Evolutionary conservation across 2,113 vertebrate species (phyloP).

Genomic region (Tyrannus savana): DNA sequence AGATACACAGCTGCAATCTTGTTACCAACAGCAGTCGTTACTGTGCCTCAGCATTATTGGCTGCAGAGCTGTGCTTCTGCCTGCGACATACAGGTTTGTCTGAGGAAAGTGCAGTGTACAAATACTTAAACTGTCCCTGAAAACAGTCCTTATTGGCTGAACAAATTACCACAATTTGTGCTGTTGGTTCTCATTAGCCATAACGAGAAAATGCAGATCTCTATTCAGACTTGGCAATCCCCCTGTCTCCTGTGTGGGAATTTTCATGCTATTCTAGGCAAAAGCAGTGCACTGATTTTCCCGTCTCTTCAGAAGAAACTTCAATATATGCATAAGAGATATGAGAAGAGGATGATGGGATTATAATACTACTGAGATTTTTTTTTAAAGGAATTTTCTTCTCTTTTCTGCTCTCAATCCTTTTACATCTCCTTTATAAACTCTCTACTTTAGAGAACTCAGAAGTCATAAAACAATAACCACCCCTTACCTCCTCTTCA

Average conservation of each 20-base stretch:
- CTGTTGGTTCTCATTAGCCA: neutral
- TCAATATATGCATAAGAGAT: neutral
- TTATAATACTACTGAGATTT: neutral
- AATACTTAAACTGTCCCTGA: neutral
- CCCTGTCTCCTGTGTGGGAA: neutral
- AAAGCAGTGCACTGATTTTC: neutral
- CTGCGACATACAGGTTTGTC: rapidly evolving
- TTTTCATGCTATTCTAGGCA: neutral
- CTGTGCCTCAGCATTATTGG: rapidly evolving
- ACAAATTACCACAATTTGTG: neutral
- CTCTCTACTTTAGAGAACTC: neutral
- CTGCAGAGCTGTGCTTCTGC: neutral
- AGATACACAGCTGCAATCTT: neutral
- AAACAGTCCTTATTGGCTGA: neutral
- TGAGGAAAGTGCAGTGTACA: neutral
- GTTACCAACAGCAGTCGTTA: neutral
- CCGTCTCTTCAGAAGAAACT: neutral
- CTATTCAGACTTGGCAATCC: neutral
- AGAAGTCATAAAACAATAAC: neutral
- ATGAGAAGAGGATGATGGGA: neutral
- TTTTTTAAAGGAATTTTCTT: neutral
- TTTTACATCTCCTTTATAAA: neutral
- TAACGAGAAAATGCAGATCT: neutral
- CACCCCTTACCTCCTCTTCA: neutral
- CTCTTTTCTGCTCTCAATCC: neutral